Base-by-base conservation (phyloP, 2,888 invertebrate species). In the Emmelina monodactyla region DNA sequence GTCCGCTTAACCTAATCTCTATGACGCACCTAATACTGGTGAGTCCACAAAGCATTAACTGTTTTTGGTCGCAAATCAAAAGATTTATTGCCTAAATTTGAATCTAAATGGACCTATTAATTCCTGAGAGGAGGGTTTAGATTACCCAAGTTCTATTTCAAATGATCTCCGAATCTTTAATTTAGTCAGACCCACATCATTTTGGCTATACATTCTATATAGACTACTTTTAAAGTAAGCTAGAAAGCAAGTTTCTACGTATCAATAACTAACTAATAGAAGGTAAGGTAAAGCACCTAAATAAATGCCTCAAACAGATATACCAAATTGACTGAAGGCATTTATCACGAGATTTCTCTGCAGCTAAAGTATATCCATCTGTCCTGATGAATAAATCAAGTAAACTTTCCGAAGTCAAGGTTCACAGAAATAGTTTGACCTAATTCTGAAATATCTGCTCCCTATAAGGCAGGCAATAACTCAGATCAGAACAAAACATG, bases 401-500 rank as follows among this genome's bases (percentile, higher is more conserved):
- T 41, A 22, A 44, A 4, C 44, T 51, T 46, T 45, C 41, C n/a
- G 25, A 11, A 25, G 51, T 51, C 51, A 57, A 61, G 55, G 56
- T 52, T 46, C 14, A 34, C 38, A 32, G 38, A 38, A 47, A 51
- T 40, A 65, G 60, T 66, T 63, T 62, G 70, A 62, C 67, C 69
- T 49, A 59, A 60, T 65, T 50, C 25, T 4, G n/a, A 25, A 25
- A 25, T 25, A 25, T 57, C 47, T 43, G 34, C 41, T 40, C 41
- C 39, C 39, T 47, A 43, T 51, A 47, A 45, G 44, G 48, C 52
- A 52, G 54, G 51, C 50, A 51, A 54, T 46, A 38, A 48, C 40
- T 37, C 41, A 32, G 39, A 48, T 38, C 39, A 43, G 45, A 47
- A 51, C 47, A 56, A 66, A 68, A 70, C 68, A 69, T 68, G 64